phyloP scores from a whole-genome alignment of 2,797 vertebrate species.

The Tympanoctomys barrerae region DNA sequence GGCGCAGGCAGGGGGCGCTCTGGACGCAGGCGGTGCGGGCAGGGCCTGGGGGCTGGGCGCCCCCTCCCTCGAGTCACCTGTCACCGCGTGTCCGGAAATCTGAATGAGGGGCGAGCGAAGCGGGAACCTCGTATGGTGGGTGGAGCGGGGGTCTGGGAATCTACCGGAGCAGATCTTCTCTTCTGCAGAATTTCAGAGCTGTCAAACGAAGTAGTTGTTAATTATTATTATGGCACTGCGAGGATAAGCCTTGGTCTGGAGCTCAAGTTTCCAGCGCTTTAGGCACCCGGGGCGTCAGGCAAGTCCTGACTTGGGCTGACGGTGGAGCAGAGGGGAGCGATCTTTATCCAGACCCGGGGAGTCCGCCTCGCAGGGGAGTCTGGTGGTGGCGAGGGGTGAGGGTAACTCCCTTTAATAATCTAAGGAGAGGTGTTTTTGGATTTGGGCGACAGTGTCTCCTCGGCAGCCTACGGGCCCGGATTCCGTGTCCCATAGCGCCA shows the following conservation, averaged over 20 bases:
- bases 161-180: background rate
- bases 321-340: background rate
- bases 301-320: background rate
- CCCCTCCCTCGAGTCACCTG: background rate
- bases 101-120: background rate
- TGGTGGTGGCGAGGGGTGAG: background rate
- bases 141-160: background rate
- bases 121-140: background rate
- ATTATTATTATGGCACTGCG: constrained; percentile 49
- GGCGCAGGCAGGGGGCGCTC: background rate
- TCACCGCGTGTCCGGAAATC: background rate
- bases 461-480: background rate
- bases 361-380: background rate
- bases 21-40: background rate
- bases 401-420: constrained; percentile 57
- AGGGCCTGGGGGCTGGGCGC: background rate
- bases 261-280: constrained; percentile 24
- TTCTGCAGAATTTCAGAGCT: background rate
- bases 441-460: background rate
- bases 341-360: background rate
- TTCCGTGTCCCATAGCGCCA: background rate
- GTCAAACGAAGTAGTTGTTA: constrained; percentile 60
- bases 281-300: background rate
- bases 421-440: background rate
- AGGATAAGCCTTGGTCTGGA: constrained; percentile 3